phyloP scores from a whole-genome alignment of 2,797 vertebrate species.

The Carcharodon carcharias region DNA sequence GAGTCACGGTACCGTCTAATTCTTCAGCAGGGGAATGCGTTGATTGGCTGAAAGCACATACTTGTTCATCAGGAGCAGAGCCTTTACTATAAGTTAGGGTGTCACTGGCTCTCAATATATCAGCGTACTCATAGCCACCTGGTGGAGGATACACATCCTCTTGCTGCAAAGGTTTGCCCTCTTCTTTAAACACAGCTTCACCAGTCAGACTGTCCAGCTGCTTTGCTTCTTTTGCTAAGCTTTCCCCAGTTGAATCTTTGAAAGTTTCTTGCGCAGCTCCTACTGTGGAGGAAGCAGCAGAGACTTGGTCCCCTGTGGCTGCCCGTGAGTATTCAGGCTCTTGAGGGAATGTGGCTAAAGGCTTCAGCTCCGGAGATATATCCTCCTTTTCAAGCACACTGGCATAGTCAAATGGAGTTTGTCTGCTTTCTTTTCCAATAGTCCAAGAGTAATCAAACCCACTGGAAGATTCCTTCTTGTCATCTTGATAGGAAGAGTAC shows the following conservation, averaged over 20 bases:
- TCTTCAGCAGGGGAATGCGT: conserved; percentile 47
- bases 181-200: background rate
- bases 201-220: background rate
- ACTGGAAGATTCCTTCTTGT: conserved; percentile 44
- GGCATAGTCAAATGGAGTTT: background rate
- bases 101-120: background rate
- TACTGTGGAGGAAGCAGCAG: background rate
- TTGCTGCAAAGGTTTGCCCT: too few species aligned
- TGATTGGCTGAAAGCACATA: conserved; percentile 45
- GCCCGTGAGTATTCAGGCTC: background rate
- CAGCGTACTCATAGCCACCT: background rate
- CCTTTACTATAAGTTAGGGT: background rate
- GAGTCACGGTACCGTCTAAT: conserved; percentile 42
- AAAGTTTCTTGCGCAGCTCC: too few species aligned
- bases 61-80: conserved; percentile 47
- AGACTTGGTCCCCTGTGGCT: background rate
- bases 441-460: conserved; percentile 43
- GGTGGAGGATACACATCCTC: background rate
- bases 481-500: conserved; percentile 42
- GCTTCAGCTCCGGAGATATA: background rate
- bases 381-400: conserved; percentile 11
- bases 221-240: background rate
- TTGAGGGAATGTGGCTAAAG: background rate
- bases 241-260: background rate
- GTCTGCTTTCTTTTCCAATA: conserved; percentile 39